Conservation (phyloP, 2,888 invertebrate genomes). For the Helicoverpa assulta region DNA sequence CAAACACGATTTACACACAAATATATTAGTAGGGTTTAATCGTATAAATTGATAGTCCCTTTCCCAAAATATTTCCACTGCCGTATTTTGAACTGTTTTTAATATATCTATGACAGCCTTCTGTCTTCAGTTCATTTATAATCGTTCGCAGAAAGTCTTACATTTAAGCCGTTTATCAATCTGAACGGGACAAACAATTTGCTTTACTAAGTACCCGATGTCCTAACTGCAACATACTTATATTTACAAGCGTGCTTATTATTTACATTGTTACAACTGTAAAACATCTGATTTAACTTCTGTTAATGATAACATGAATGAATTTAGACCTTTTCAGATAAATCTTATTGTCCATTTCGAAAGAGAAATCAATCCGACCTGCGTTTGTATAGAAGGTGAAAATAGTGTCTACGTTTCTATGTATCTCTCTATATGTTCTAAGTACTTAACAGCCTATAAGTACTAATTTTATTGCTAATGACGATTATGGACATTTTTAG, state of each 20-base stretch:
- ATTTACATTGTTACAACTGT: conserved; percentile 66
- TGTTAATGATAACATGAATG: conserved; percentile 34
- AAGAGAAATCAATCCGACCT: conserved; percentile 48
- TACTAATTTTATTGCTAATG: conserved; percentile 76
- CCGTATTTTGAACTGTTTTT: conserved; percentile 24
- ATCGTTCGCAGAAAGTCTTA: conserved; percentile 41
- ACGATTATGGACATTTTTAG: conserved; percentile 64
- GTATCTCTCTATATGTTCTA: conserved; percentile 60
- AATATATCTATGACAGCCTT: conserved; percentile 35
- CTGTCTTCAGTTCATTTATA: conserved; percentile 46
- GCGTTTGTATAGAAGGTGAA: conserved; percentile 55
- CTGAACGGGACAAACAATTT: conserved; percentile 27
- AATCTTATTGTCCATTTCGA: conserved; percentile 65
- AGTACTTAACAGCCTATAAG: conserved; percentile 75
- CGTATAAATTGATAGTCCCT: conserved; percentile 55
- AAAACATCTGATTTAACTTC: conserved; percentile 33
- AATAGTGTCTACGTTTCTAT: conserved; percentile 42
- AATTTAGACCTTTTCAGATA: conserved; percentile 56
- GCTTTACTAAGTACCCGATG: conserved; percentile 30
- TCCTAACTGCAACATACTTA: conserved; percentile 53
- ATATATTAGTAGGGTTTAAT: conserved; percentile 54
- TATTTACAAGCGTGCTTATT: conserved; percentile 67
- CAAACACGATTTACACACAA: conserved; percentile 58
- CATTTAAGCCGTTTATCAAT: conserved; percentile 55
- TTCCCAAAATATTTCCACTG: conserved; percentile 14